Evolutionary conservation across 2,888 invertebrate species (phyloP).

Genomic region (Neuroscelio doddi): DNA sequence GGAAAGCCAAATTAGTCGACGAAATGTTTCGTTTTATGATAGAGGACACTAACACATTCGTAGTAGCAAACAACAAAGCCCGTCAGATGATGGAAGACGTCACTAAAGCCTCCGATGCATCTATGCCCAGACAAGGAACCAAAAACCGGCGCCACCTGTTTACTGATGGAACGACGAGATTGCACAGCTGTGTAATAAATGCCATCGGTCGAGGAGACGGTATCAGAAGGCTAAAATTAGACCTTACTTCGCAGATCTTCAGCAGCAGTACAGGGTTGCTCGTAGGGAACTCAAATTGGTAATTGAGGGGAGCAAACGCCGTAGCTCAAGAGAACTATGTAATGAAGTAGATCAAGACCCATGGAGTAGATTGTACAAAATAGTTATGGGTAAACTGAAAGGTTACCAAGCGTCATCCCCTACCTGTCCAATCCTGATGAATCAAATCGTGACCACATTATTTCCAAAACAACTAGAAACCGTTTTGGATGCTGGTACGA

Average conservation of each 20-base stretch:
- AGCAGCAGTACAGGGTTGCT: constrained; percentile 14
- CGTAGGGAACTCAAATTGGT: constrained; percentile 15
- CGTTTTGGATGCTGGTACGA: not conserved
- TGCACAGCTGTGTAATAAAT: constrained; percentile 16
- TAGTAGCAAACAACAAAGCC: no score
- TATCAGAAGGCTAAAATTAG: constrained; percentile 5
- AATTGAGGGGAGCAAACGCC: constrained; percentile 28
- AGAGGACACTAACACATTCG: not conserved
- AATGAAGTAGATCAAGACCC: constrained; percentile 42
- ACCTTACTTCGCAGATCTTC: no score
- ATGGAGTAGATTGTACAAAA: constrained; percentile 45
- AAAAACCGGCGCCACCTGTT: constrained; percentile 14
- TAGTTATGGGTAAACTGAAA: constrained; percentile 39
- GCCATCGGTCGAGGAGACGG: constrained; percentile 8
- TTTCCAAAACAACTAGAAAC: constrained; percentile 33
- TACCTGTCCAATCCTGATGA: constrained; percentile 30
- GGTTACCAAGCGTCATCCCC: constrained; percentile 15
- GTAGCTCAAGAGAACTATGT: constrained; percentile 41
- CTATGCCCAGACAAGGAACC: constrained; percentile 6
- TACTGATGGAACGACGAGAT: constrained; percentile 36
- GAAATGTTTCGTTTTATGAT: constrained; percentile 2
- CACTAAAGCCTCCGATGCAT: constrained; percentile 22
- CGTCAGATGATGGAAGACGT: constrained; percentile 10
- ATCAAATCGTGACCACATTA: constrained; percentile 34
- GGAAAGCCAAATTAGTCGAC: constrained; percentile 10